Evolutionary conservation across 30 jellyfish, hydroid and myxozoan species (phyloP), one percentile per base, ranked within the genome.

Genomic region (Chironex yamaguchii): DNA sequence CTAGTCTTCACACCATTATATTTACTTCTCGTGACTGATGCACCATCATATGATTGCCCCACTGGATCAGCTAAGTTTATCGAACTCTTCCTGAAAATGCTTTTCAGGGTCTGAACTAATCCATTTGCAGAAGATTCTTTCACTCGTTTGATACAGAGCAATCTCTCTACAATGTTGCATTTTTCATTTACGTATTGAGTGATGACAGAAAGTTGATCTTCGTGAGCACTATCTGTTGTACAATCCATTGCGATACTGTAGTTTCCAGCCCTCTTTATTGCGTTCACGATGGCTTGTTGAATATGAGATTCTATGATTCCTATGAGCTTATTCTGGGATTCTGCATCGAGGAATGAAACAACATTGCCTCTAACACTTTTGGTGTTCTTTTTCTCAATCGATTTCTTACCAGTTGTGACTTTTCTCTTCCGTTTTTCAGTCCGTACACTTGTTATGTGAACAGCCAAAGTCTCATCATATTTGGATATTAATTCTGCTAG

Each of bases 121-220:
- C 93, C 86, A 14, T 67, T 69, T n/a, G 92, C 93, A 13, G 93
- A 82, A 20, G 86, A 82, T 0, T 82, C 86, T 82, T 82, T 50
- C 33, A 82, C 92, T 17, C 92, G 65, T 52, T 82, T 32, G 21
- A 82, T 52, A 64, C 75, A 33, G 36, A 80, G 75, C 74, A 64
- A 63, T 11, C 91, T 1, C 27, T 80, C 91, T 29, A 28, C 49
- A 11, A 80, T 80, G 63, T 80, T 74, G 27, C 71, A 35, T 33
- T 31, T 30, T 27, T 23, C 82, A 62, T 79, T 64, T 17, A 81
- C 76, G 32, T 81, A 66, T 28, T 85, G 85, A 34, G 35, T 62
- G 58, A 81, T 81, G 34, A 81, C 63, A 21, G 84, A 65, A 9
- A 81, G 76, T 76, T 81, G 84, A 42, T 81, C 84, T 63, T 63